phyloP scores from a whole-genome alignment of 2,888 invertebrate genomes.

The Colostygia pectinataria region DNA sequence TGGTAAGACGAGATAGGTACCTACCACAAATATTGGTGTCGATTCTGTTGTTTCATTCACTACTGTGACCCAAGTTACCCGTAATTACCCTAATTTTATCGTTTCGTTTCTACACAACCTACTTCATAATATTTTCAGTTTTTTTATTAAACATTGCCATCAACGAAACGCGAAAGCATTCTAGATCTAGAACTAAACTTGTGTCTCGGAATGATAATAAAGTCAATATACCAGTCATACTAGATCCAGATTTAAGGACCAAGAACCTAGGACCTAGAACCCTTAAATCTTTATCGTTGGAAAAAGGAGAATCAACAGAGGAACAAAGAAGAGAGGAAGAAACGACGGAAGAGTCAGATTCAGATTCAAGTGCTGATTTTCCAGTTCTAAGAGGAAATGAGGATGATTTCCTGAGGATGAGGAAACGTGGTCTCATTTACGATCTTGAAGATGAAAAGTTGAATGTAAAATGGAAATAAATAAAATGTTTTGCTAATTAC shows the following conservation, averaged over 20 bases:
- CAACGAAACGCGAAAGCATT: background rate
- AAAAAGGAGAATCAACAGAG: background rate
- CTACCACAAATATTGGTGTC: no score
- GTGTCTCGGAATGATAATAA: background rate
- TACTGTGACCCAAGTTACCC: background rate
- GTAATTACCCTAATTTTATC: background rate
- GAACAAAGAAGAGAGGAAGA: background rate
- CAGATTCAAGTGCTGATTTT: background rate
- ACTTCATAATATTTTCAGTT: constrained; percentile 1
- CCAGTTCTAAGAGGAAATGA: constrained; percentile 15
- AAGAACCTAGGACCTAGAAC: background rate
- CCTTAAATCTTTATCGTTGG: no score
- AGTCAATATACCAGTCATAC: background rate
- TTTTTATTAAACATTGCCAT: background rate
- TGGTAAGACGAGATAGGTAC: no score
- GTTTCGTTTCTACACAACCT: no score
- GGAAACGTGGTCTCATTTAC: constrained; percentile 5
- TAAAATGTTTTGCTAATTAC: no score
- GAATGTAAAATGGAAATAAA: constrained; percentile 19
- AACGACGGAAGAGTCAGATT: background rate
- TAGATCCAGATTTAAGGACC: background rate
- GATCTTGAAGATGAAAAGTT: constrained; percentile 25
- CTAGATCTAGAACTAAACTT: background rate
- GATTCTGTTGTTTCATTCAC: no score
- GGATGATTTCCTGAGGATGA: constrained; percentile 6